Conservation (phyloP, 2,888 invertebrate species). For the Lycia hirtaria region DNA sequence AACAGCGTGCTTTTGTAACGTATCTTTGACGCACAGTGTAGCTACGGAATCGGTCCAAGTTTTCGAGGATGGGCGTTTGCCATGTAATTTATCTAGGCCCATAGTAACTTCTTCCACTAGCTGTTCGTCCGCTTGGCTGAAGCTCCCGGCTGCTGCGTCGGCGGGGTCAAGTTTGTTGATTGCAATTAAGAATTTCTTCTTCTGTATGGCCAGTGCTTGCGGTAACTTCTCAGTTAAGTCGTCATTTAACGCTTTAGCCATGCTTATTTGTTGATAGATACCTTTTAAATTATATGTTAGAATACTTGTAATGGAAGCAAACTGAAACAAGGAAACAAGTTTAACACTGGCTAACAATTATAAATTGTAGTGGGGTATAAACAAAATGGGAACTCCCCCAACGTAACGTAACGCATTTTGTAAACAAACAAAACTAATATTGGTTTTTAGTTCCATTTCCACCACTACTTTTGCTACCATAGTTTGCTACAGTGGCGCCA, state of each 20-base stretch:
- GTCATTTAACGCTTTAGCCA: neutral
- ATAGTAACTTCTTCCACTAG: neutral
- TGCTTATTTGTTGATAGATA: neutral
- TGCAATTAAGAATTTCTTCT: slow-evolving; percentile 10
- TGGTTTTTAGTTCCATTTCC: too few relatives aligned
- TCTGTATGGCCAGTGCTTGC: slow-evolving; percentile 1
- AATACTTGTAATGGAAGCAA: too few relatives aligned
- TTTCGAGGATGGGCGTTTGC: neutral
- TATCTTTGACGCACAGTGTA: neutral
- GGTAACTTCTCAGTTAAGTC: neutral
- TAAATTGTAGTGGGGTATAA: too few relatives aligned
- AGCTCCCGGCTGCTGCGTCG: neutral
- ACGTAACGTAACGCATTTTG: too few relatives aligned
- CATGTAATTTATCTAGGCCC: neutral
- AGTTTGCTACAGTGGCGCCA: too few relatives aligned
- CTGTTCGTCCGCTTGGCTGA: neutral
- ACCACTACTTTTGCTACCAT: too few relatives aligned
- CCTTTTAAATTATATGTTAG: neutral
- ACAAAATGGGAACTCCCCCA: too few relatives aligned
- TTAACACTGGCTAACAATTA: too few relatives aligned
- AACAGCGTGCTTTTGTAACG: neutral
- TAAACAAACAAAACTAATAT: too few relatives aligned
- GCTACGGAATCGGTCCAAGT: neutral
- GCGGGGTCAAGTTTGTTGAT: neutral
- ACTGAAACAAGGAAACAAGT: too few relatives aligned